phyloP scores from a whole-genome alignment of 2,113 vertebrate genomes.

The Ctenomys sociabilis region DNA sequence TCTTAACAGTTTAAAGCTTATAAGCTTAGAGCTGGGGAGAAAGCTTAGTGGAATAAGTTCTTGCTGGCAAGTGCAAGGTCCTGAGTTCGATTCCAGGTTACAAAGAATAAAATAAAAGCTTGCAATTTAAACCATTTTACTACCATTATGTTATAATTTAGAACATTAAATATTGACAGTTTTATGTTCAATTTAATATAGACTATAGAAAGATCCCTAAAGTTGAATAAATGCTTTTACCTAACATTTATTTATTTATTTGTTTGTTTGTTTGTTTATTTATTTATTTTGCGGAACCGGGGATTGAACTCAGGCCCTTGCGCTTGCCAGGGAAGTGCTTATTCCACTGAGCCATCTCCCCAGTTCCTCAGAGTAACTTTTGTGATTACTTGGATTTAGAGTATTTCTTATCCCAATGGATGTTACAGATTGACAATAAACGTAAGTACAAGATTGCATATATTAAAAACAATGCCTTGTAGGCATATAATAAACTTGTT shows the following conservation, averaged over 20 bases:
- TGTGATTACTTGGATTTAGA: conserved; percentile 22
- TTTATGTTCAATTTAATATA: not conserved
- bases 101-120: too few relatives aligned
- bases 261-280: too few relatives aligned
- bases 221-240: not conserved
- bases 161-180: conserved; percentile 2
- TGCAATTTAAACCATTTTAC: not conserved
- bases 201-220: not conserved
- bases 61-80: too few relatives aligned
- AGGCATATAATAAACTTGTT: conserved; percentile 13
- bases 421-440: not conserved
- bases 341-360: too few relatives aligned
- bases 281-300: too few relatives aligned
- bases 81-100: too few relatives aligned
- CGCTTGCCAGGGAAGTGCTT: too few relatives aligned
- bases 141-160: conserved; percentile 2
- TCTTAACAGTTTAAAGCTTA: not conserved
- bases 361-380: conserved; percentile 28
- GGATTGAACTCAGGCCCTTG: too few relatives aligned
- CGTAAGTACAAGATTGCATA: not conserved
- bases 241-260: too few relatives aligned
- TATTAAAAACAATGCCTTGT: not conserved
- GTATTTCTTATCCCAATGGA: conserved; percentile 25
- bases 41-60: too few relatives aligned
- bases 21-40: too few relatives aligned